phyloP scores from a whole-genome alignment of 2,888 invertebrate species.

The Rhagonycha lutea region DNA sequence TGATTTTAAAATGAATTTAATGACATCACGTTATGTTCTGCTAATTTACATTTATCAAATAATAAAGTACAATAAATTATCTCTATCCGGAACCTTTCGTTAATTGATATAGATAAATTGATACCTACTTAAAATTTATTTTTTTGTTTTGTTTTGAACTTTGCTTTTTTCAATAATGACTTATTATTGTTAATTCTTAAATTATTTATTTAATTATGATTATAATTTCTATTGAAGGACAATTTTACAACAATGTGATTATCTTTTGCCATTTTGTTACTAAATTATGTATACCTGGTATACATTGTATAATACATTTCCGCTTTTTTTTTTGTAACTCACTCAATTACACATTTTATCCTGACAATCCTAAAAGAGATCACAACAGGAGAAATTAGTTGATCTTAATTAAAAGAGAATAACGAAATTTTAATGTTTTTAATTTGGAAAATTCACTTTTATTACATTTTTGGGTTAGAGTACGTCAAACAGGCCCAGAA shows the following conservation, averaged over 20 bases:
- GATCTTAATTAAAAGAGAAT: no score
- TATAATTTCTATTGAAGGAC: background rate
- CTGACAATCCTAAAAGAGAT: no score
- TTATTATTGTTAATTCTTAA: background rate
- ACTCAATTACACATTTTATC: no score
- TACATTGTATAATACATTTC: no score
- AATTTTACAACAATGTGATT: background rate
- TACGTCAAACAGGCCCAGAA: no score
- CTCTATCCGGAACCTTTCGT: background rate
- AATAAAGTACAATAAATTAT: background rate
- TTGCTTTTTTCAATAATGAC: background rate
- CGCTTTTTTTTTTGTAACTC: no score
- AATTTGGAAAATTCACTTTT: no score
- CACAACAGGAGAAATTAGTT: no score
- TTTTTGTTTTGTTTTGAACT: background rate
- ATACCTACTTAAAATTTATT: background rate
- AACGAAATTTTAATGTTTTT: no score
- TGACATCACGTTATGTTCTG: background rate
- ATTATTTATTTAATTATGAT: background rate
- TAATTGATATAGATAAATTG: background rate
- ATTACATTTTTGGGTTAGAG: no score
- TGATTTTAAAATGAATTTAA: background rate
- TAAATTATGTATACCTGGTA: no score
- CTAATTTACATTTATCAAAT: background rate
- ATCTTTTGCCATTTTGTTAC: no score